Conservation (phyloP, 1,140 invertebrate species). For the Apis laboriosa region DNA sequence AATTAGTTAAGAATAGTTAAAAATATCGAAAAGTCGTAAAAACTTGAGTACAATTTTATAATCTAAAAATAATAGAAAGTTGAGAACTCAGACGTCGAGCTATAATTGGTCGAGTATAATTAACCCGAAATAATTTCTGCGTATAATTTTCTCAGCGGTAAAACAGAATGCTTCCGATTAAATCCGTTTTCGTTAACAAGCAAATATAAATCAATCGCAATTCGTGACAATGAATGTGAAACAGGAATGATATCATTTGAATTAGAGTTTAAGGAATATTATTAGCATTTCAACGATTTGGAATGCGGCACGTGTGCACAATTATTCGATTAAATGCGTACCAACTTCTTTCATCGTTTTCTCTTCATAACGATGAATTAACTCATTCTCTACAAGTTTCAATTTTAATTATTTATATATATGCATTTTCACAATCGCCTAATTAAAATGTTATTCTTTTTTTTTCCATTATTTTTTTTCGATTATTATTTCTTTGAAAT, state of each 20-base stretch:
- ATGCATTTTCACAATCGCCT: slow-evolving; percentile 16
- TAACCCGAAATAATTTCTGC: not conserved
- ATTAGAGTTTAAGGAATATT: slow-evolving; percentile 3
- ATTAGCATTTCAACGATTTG: slow-evolving; percentile 24
- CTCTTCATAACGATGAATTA: slow-evolving; percentile 25
- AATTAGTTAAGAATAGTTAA: too few species aligned
- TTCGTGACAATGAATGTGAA: not conserved
- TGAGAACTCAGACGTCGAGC: not conserved
- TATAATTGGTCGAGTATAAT: not conserved
- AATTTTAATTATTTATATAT: slow-evolving; percentile 46
- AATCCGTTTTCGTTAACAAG: not conserved
- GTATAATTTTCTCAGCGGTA: too few species aligned
- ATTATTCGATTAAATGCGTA: slow-evolving; percentile 32
- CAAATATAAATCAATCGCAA: not conserved
- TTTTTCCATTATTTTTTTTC: not conserved
- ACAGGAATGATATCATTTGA: slow-evolving; percentile 7
- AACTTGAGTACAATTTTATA: too few species aligned
- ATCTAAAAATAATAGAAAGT: not conserved
- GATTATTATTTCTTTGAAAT: not conserved
- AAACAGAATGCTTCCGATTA: not conserved
- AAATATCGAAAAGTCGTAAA: too few species aligned
- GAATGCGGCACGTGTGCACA: slow-evolving; percentile 15
- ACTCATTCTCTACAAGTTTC: slow-evolving; percentile 1
- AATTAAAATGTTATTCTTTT: not conserved
- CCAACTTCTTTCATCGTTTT: slow-evolving; percentile 30